A percentile compares a stretch with the other conserved stretches of the same genome.
phyloP scores from a whole-genome alignment of 2,113 vertebrate species.

The Eleginops maclovinus region DNA sequence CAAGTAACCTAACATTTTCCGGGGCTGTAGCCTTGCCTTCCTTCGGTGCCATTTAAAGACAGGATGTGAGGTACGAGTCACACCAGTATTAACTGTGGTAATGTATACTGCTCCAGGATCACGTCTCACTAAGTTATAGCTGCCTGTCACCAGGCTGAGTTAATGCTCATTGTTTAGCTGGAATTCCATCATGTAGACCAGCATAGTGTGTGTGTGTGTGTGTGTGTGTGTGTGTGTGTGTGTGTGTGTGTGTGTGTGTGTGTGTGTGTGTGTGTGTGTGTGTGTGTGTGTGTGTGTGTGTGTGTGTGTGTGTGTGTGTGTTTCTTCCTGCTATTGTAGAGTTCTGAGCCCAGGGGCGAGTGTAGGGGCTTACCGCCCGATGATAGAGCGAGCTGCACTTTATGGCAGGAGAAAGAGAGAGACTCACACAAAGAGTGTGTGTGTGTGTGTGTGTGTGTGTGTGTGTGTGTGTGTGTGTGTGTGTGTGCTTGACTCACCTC shows the following conservation, averaged over 20 bases:
- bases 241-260: neutral
- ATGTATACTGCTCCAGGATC: too few relatives aligned
- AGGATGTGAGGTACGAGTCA: too few relatives aligned
- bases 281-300: neutral
- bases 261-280: neutral
- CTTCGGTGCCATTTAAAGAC: too few relatives aligned
- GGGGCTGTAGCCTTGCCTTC: too few relatives aligned
- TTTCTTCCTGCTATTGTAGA: slow-evolving; percentile 72
- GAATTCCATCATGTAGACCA: slow-evolving; percentile 26
- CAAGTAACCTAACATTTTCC: too few relatives aligned
- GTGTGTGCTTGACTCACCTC: slow-evolving; percentile 64
- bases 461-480: slow-evolving; percentile 39
- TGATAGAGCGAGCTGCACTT: slow-evolving; percentile 19
- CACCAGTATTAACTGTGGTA: too few relatives aligned
- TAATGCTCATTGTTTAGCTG: slow-evolving; percentile 13
- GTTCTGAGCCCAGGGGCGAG: slow-evolving; percentile 15
- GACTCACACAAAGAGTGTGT: slow-evolving; percentile 28
- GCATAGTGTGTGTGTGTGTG: neutral
- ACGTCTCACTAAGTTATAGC: neutral
- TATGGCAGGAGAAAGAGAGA: slow-evolving; percentile 18
- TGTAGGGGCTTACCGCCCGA: slow-evolving; percentile 49
- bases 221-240: slow-evolving; percentile 7
- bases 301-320: slow-evolving; percentile 14
- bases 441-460: slow-evolving; percentile 28
- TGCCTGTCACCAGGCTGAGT: neutral